Evolutionary conservation across 2,797 vertebrate species (phyloP).

Genomic region (Neosalanx taihuensis): DNA sequence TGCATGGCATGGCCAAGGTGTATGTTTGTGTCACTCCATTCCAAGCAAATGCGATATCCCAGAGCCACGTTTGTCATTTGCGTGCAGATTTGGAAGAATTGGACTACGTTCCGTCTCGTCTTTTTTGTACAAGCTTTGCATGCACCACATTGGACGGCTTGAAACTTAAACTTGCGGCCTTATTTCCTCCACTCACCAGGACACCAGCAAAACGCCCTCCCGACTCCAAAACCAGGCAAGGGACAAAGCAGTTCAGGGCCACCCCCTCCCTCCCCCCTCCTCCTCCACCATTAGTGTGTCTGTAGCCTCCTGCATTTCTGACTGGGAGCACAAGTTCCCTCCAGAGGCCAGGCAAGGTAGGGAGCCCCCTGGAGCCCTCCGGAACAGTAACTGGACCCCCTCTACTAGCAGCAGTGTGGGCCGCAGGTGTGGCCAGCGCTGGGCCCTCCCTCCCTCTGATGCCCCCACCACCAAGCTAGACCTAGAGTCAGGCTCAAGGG

Average conservation of each 20-base stretch:
- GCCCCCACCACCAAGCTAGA: constrained; percentile 76
- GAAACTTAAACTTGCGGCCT: background rate
- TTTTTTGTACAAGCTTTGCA: too few relatives aligned
- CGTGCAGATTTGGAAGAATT: background rate
- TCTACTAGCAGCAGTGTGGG: constrained; percentile 59
- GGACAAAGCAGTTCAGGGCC: constrained; percentile 75
- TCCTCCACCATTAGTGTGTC: constrained; percentile 79
- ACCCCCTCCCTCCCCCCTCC: constrained; percentile 50
- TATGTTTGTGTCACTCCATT: background rate
- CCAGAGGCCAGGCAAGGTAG: constrained; percentile 66
- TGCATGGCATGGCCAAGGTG: constrained; percentile 5
- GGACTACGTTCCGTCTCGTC: background rate
- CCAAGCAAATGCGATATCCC: constrained; percentile 5
- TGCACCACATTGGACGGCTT: background rate
- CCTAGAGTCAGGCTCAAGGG: constrained; percentile 82
- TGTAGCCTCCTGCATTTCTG: constrained; percentile 88
- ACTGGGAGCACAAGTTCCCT: constrained; percentile 90
- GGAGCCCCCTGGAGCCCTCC: constrained; percentile 50
- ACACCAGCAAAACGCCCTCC: constrained; percentile 54
- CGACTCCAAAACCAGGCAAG: constrained; percentile 52
- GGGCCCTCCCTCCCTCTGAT: constrained; percentile 72
- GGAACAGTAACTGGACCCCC: constrained; percentile 66
- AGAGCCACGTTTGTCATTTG: background rate
- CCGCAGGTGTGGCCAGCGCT: constrained; percentile 75
- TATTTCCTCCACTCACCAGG: constrained; percentile 59